Percentiles rank a stretch among this genome's conserved stretches.
phyloP scores from a whole-genome alignment of 2,797 vertebrate species.

The Lophotriccus pileatus region DNA sequence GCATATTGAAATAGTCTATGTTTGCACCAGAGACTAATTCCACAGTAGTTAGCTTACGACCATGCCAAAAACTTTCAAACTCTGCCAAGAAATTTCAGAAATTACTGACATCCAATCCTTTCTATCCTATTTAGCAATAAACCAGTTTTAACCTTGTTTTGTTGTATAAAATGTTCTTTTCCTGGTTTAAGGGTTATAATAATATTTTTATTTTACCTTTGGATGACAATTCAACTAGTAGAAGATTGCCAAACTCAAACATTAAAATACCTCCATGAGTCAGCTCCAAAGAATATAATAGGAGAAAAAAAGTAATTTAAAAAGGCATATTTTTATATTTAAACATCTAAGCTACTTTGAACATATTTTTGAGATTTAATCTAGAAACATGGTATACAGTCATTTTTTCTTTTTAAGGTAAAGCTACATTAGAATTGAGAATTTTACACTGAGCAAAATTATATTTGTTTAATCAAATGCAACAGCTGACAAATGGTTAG shows the following conservation, averaged over 20 bases:
- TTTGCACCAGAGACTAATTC: slow-evolving; percentile 5
- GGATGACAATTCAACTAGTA: background rate
- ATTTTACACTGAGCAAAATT: background rate
- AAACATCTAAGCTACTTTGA: background rate
- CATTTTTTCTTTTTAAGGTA: background rate
- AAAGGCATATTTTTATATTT: background rate
- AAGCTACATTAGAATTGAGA: background rate
- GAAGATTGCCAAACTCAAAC: background rate
- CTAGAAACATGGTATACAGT: background rate
- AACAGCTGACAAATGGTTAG: background rate
- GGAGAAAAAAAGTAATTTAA: background rate
- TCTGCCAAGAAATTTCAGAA: background rate
- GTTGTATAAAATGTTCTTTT: background rate
- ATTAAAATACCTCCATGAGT: background rate
- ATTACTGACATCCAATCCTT: background rate
- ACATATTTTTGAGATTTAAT: background rate
- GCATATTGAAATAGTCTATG: background rate
- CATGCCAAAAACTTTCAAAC: background rate
- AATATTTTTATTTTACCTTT: slow-evolving; percentile 34
- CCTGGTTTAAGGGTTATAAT: background rate
- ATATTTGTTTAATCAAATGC: background rate
- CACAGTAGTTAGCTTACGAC: background rate
- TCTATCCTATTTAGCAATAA: background rate
- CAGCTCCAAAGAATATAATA: background rate
- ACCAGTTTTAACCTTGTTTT: background rate